Evolutionary conservation across 2,113 vertebrate species (phyloP).

Genomic region (Petromus typicus): DNA sequence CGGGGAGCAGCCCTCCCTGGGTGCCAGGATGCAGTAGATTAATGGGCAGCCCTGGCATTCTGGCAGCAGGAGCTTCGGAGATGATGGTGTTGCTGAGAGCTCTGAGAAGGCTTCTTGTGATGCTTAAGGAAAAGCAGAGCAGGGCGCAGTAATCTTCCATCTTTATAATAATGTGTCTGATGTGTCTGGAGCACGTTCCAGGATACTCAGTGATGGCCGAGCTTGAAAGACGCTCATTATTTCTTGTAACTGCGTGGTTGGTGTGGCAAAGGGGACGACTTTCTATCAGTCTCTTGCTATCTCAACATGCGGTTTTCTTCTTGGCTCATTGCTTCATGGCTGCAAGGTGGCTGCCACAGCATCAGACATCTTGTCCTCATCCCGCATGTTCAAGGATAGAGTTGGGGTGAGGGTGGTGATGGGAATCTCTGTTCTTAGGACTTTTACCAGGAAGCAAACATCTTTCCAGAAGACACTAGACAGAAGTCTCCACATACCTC

Average conservation of each 20-base stretch:
- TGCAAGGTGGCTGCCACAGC: neutral
- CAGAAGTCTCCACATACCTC: neutral
- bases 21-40: neutral
- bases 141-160: constrained; percentile 1
- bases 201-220: neutral
- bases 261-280: neutral
- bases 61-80: constrained; percentile 43
- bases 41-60: constrained; percentile 35
- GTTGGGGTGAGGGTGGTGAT: neutral
- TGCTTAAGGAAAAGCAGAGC: constrained; percentile 21
- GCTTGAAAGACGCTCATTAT: neutral
- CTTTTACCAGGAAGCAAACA: neutral
- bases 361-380: neutral
- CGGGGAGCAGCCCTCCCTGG: neutral
- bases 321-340: neutral
- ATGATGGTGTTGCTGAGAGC: constrained; percentile 7
- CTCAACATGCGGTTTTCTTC: neutral
- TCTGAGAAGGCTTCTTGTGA: neutral
- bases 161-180: constrained; percentile 7
- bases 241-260: neutral
- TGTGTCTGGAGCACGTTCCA: neutral
- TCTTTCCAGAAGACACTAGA: neutral
- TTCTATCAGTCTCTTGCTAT: neutral
- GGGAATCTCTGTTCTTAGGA: neutral
- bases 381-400: neutral